Evolutionary conservation across 2,797 vertebrate species (phyloP), one percentile per base, ranked within the genome.

Genomic region (Valencia hispanica): DNA sequence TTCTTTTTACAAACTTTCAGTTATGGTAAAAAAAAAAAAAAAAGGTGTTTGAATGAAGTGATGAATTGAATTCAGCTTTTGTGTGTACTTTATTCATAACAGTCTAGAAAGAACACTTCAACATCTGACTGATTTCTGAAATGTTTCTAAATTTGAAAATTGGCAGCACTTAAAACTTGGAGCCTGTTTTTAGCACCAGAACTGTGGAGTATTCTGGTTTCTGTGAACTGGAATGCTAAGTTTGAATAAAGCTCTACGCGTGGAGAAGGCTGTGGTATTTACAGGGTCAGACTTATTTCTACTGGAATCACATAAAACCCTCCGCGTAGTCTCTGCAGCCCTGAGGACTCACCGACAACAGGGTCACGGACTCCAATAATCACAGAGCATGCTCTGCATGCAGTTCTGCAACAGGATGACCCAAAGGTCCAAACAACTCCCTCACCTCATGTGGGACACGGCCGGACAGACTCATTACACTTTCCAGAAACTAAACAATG

Each of bases 291-390:
- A 39, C 69, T 36, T 79, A 81, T 89, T 84, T 84, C 27, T 30
- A 57, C 27, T 59, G 55, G 87, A 87, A 88, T 84, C 27, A 55
- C 25, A 14, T n/a, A 15, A 27, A 55, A 69, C 25, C 59, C 45
- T 73, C 61, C 81, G 84, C 88, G 79, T 82, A 41, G 75, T 74
- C 72, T 72, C 65, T 66, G 75, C 51, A 81, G 78, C 77, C 88
- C 81, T 78, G 65, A 68, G 88, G 84, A 85, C 66, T 68, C 78
- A 57, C 78, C 73, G 68, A 82, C 82, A 91, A 90, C 80, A 68
- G 74, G 81, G 83, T 77, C 89, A 83, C 83, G 27, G 70, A 86
- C 77, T 75, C 15, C 87, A 81, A 90, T 90, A 75, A 90, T 84
- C 79, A 77, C 79, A 78, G 47, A 25, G 43, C 68, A 68, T 34